A percentile compares a stretch with the other conserved stretches of the same genome.
Conservation (phyloP, 2,797 vertebrate species). For the Allobates femoralis region DNA sequence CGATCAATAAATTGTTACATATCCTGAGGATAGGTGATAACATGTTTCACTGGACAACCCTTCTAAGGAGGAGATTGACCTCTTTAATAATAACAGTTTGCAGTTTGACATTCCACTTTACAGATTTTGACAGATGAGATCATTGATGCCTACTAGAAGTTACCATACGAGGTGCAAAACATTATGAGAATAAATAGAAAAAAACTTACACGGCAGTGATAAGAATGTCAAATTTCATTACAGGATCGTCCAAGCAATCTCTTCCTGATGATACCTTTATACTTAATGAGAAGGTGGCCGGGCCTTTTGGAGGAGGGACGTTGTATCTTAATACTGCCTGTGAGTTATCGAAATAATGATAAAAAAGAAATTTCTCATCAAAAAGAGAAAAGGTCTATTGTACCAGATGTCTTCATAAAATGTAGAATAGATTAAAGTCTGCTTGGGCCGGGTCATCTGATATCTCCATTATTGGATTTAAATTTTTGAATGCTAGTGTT, state of each 20-base stretch:
- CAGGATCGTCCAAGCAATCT: slow-evolving; percentile 24
- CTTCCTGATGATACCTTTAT: not conserved
- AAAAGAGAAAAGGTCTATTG: not conserved
- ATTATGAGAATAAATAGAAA: not conserved
- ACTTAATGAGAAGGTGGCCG: slow-evolving; percentile 71
- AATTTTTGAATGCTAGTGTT: no score
- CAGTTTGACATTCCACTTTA: not conserved
- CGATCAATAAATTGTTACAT: no score
- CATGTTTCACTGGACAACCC: no score
- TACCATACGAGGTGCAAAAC: not conserved
- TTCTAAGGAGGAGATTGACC: not conserved
- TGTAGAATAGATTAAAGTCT: no score
- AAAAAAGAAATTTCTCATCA: not conserved
- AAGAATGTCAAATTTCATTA: slow-evolving; percentile 9
- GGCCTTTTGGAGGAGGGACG: slow-evolving; percentile 65
- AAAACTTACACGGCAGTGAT: slow-evolving; percentile 20
- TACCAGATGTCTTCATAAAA: no score
- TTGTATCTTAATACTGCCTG: slow-evolving; percentile 71
- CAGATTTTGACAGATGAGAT: not conserved
- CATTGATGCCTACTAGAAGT: not conserved
- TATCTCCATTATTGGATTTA: no score
- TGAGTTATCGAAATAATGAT: no score
- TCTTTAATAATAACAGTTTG: not conserved
- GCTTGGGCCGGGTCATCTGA: no score
- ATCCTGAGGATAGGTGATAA: no score